These are phyloP conservation scores for Mya arenaria DNA, from an alignment of 1,140 invertebrate species.

Conservation along the genomic window DNA sequence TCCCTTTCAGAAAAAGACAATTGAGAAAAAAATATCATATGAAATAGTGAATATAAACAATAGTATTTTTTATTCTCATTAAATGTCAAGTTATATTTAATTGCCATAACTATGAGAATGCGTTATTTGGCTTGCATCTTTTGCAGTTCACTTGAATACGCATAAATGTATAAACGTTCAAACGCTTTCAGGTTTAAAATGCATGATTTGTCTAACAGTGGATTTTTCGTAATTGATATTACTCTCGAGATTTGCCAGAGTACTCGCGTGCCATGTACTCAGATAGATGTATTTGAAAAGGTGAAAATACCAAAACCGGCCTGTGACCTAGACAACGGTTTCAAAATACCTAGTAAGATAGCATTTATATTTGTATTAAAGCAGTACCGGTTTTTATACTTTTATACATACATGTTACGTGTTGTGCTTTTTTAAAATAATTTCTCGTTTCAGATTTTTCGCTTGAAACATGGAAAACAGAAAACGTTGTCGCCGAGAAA, in stretches of 20 bases:
- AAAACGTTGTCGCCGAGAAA: neutral
- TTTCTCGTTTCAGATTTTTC: conserved; percentile 33
- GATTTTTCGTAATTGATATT: conserved; percentile 34
- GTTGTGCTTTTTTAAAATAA: neutral
- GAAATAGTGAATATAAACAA: neutral
- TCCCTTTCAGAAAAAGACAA: too few species aligned
- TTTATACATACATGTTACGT: neutral
- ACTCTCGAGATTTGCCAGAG: conserved; percentile 45
- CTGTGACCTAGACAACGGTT: conserved; percentile 18
- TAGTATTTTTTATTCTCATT: too few species aligned
- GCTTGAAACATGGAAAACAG: neutral
- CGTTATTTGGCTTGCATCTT: too few species aligned
- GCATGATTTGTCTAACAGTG: conserved; percentile 33
- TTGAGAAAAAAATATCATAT: neutral
- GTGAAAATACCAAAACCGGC: conserved; percentile 24
- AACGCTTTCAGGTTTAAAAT: conserved; percentile 16
- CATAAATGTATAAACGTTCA: too few species aligned
- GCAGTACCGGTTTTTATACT: neutral
- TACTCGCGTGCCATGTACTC: conserved; percentile 19
- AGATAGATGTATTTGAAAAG: conserved; percentile 31
- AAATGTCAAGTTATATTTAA: too few species aligned
- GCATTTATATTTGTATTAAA: neutral
- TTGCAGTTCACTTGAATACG: too few species aligned
- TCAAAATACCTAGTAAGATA: conserved; percentile 24
- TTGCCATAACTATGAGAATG: too few species aligned